Conservation (phyloP, 2,888 invertebrate species). For the Brenthis hecate region DNA sequence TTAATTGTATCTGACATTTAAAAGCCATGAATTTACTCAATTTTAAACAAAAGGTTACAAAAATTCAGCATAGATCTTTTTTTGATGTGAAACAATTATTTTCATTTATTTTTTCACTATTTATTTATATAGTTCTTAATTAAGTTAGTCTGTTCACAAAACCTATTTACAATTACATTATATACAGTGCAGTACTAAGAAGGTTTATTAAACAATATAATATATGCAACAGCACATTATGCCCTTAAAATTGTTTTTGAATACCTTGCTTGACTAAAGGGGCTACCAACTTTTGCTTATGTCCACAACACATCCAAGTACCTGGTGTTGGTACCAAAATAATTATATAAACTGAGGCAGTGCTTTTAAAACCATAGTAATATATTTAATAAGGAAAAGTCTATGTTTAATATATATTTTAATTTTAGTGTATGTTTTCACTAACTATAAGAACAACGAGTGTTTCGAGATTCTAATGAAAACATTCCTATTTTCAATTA, state of each 20-base stretch:
- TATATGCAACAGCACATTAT: constrained; percentile 38
- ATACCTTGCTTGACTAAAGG: constrained; percentile 64
- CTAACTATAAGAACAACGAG: neutral
- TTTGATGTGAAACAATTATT: too few species aligned
- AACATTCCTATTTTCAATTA: neutral
- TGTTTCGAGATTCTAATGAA: neutral
- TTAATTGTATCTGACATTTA: too few species aligned
- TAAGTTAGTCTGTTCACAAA: constrained; percentile 6
- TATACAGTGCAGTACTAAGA: constrained; percentile 26
- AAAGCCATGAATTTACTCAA: too few species aligned
- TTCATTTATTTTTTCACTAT: neutral
- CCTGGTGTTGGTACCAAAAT: constrained; percentile 57
- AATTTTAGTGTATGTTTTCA: too few species aligned
- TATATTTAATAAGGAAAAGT: neutral
- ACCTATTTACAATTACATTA: constrained; percentile 8
- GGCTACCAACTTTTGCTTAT: constrained; percentile 60
- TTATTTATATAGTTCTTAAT: neutral
- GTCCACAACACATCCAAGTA: constrained; percentile 72
- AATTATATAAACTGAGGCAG: constrained; percentile 18
- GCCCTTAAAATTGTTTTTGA: constrained; percentile 32
- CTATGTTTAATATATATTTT: neutral
- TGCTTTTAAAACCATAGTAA: neutral
- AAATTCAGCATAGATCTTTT: too few species aligned
- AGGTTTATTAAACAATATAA: constrained; percentile 33
- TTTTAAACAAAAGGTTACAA: too few species aligned